phyloP scores from a whole-genome alignment of 2,113 vertebrate species.

The Seriola dumerili region DNA sequence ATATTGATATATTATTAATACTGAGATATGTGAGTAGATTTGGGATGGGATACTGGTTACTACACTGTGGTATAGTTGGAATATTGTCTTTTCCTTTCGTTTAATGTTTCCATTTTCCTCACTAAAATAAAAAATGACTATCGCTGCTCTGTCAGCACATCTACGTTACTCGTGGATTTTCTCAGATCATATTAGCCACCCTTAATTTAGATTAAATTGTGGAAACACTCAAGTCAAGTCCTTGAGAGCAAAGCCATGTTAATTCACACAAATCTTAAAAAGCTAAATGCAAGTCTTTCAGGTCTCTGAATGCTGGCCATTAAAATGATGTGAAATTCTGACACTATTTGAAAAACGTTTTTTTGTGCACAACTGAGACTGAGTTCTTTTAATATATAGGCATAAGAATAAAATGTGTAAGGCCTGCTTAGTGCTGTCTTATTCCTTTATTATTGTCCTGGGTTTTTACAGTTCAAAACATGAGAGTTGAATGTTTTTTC shows the following conservation, averaged over 20 bases:
- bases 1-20: neutral
- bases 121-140: constrained; percentile 6
- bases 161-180: constrained; percentile 20
- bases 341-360: constrained; percentile 7
- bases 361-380: neutral
- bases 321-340: neutral
- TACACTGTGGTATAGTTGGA: neutral
- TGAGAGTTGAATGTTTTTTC: neutral
- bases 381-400: neutral
- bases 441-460: neutral
- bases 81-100: neutral
- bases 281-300: neutral
- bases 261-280: neutral
- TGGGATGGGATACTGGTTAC: neutral
- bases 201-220: constrained; percentile 44
- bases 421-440: neutral
- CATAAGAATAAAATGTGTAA: constrained; percentile 5
- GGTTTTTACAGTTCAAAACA: constrained; percentile 20
- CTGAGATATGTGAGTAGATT: neutral
- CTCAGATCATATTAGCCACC: constrained; percentile 8
- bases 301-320: neutral
- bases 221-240: constrained; percentile 14
- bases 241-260: constrained; percentile 1
- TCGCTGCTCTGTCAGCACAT: constrained; percentile 34
- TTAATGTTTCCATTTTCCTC: neutral